These are phyloP conservation scores for Haliclona indistincta DNA, from an alignment of 37 sponge, comb jelly and placozoan species.

Conservation along the genomic window DNA sequence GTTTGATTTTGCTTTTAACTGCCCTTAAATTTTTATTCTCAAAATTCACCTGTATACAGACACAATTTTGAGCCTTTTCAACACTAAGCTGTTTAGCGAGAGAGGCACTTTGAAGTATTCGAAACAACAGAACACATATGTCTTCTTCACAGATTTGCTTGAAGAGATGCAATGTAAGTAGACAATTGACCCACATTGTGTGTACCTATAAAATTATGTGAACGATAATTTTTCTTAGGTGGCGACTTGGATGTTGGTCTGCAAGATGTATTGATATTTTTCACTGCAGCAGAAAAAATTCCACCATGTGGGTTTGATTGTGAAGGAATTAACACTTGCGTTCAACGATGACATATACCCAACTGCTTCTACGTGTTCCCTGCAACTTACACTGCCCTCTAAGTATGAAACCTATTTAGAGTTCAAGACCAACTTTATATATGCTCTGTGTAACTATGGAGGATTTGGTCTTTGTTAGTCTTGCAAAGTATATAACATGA, in stretches of 20 bases:
- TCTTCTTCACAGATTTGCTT: not conserved
- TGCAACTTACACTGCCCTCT: conserved; percentile 11
- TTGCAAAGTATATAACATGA: too few relatives aligned
- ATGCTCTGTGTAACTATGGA: too few relatives aligned
- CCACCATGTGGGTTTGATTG: conserved; percentile 40
- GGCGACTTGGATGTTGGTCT: not conserved
- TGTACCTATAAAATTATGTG: too few relatives aligned
- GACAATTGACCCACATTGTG: not conserved
- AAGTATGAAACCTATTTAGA: not conserved
- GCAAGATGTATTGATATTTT: conserved; percentile 32
- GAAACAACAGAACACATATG: not conserved
- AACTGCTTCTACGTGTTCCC: conserved; percentile 36
- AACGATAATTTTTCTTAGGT: too few relatives aligned
- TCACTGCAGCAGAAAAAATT: conserved; percentile 15
- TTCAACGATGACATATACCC: too few relatives aligned
- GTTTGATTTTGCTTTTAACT: not conserved
- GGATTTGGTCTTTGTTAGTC: too few relatives aligned
- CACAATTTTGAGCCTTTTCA: too few relatives aligned
- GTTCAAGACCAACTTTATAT: too few relatives aligned
- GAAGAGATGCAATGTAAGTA: not conserved
- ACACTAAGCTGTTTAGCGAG: too few relatives aligned
- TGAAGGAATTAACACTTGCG: too few relatives aligned
- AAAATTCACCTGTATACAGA: not conserved
- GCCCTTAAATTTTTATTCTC: not conserved
- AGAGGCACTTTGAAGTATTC: too few relatives aligned